Percentiles rank a stretch among this genome's conserved stretches.
Conservation (phyloP, 2,113 vertebrate species). For the Corythaeola cristata region DNA sequence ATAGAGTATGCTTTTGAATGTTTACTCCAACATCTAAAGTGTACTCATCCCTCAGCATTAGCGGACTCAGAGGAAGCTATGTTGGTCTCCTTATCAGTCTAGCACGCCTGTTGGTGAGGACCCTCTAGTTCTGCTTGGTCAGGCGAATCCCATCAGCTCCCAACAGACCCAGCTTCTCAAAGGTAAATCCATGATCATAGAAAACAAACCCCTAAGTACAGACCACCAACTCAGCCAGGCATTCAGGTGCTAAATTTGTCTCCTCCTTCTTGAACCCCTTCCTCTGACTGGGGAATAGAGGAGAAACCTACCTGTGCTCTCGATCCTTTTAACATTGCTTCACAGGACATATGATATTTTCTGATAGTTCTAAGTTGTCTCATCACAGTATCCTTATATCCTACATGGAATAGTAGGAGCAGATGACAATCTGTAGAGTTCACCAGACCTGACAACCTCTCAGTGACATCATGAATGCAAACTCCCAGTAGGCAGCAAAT, state of each 20-base stretch:
- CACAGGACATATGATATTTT: not conserved
- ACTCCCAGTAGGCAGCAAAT: not conserved
- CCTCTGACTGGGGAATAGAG: not conserved
- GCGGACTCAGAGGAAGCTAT: not conserved
- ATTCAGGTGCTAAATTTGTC: not conserved
- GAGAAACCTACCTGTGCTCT: not conserved
- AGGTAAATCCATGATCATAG: not conserved
- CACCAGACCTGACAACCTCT: not conserved
- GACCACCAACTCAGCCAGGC: not conserved
- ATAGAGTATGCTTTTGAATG: not conserved
- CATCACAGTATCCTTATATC: not conserved
- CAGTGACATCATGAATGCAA: not conserved
- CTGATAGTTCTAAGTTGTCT: not conserved
- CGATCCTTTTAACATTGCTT: not conserved
- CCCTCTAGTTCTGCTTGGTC: not conserved
- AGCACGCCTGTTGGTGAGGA: not conserved
- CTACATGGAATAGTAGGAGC: not conserved
- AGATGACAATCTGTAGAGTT: not conserved
- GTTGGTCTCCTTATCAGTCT: not conserved
- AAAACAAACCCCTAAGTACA: not conserved
- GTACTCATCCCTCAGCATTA: not conserved
- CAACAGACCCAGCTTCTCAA: not conserved
- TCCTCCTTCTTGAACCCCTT: not conserved
- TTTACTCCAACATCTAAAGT: not conserved
- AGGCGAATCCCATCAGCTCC: not conserved